Conservation (phyloP, 2,888 invertebrate species). For the Xanthorhoe designata region DNA sequence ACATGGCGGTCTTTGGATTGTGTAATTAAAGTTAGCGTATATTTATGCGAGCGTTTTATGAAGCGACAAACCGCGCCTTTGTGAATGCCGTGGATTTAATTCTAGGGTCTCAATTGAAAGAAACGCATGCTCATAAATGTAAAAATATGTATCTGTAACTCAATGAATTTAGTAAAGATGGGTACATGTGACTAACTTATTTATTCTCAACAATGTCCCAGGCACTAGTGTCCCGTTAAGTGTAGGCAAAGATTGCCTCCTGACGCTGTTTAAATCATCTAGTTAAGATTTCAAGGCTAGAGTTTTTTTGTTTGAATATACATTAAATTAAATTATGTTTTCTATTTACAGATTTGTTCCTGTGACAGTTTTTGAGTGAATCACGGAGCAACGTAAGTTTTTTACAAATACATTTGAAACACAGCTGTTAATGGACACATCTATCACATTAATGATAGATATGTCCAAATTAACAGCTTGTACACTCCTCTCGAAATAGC, state of each 20-base stretch:
- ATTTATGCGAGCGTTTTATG: slow-evolving; percentile 37
- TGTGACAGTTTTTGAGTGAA: slow-evolving; percentile 59
- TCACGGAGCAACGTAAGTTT: slow-evolving; percentile 65
- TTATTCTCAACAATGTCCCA: too few relatives aligned
- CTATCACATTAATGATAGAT: too few relatives aligned
- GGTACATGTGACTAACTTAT: too few relatives aligned
- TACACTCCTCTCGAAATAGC: neutral
- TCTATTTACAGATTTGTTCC: slow-evolving; percentile 61
- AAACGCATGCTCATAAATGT: too few relatives aligned
- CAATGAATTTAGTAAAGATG: too few relatives aligned
- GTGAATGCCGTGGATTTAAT: slow-evolving; percentile 24
- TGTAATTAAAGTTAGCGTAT: slow-evolving; percentile 42
- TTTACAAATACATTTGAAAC: neutral
- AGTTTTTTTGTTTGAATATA: too few relatives aligned
- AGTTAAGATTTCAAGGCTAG: too few relatives aligned
- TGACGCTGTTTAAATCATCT: too few relatives aligned
- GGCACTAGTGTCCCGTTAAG: too few relatives aligned
- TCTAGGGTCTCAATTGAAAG: slow-evolving; percentile 22
- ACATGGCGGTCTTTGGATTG: slow-evolving; percentile 50
- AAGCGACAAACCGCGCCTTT: slow-evolving; percentile 23
- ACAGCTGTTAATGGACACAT: too few relatives aligned
- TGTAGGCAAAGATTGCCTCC: too few relatives aligned
- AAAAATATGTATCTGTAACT: too few relatives aligned
- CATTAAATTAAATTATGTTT: neutral
- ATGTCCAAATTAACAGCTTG: neutral